Percentiles rank a stretch among this genome's conserved stretches.
These are phyloP conservation scores for Clavelina lepadiformis DNA, from an alignment of 23 tunicate species.

Conservation along the genomic window DNA sequence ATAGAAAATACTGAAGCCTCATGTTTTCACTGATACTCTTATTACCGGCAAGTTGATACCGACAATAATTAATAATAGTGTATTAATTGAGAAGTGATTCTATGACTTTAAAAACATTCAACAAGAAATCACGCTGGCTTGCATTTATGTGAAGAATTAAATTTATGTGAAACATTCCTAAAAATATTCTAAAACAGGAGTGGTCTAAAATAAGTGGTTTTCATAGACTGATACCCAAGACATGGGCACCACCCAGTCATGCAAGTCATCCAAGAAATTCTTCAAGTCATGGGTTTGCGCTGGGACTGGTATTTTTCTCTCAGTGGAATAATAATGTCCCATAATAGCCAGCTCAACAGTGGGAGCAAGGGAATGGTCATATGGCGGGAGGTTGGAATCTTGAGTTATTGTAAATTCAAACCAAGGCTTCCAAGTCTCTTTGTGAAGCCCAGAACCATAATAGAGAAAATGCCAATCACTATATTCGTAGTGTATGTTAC, in stretches of 20 bases:
- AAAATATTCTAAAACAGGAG: too few relatives aligned
- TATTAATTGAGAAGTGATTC: too few relatives aligned
- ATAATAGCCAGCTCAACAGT: constrained; percentile 32
- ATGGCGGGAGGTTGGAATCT: neutral
- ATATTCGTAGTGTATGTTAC: constrained; percentile 5
- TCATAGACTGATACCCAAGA: constrained; percentile 65
- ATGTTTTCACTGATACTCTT: too few relatives aligned
- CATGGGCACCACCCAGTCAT: constrained; percentile 70
- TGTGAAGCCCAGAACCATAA: constrained; percentile 45
- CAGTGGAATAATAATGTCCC: constrained; percentile 46
- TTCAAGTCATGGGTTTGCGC: constrained; percentile 42
- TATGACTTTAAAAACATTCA: too few relatives aligned
- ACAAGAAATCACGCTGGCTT: too few relatives aligned
- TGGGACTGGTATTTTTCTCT: constrained; percentile 14
- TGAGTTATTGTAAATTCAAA: constrained; percentile 28
- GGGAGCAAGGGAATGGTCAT: neutral
- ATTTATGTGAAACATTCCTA: too few relatives aligned
- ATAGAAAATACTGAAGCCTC: too few relatives aligned
- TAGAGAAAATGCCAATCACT: constrained; percentile 58
- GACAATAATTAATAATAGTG: too few relatives aligned
- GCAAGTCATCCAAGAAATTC: constrained; percentile 18
- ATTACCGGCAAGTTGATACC: too few relatives aligned
- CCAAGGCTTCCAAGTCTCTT: constrained; percentile 50
- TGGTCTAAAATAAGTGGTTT: constrained; percentile 45
- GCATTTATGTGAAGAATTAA: too few relatives aligned